phyloP scores from a whole-genome alignment of 2,113 vertebrate genomes.

The Shinisaurus crocodilurus region DNA sequence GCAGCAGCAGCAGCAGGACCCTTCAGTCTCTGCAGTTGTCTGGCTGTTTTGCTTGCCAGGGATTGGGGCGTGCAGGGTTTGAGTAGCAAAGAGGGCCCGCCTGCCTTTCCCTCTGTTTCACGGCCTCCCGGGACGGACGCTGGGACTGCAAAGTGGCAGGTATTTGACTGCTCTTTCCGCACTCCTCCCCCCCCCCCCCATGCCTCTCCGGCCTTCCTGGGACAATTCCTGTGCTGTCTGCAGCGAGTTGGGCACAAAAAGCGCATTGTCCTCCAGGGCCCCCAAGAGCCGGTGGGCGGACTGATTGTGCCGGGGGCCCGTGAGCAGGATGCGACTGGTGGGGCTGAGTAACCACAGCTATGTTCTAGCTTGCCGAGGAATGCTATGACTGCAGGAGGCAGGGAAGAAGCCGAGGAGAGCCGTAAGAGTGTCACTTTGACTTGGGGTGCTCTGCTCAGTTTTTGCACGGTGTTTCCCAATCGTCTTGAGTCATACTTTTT shows the following conservation, averaged over 20 bases:
- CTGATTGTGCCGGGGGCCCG: not conserved
- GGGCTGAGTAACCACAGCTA: not conserved
- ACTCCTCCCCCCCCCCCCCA: not conserved
- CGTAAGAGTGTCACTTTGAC: not conserved
- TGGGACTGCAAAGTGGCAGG: not conserved
- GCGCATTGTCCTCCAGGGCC: not conserved
- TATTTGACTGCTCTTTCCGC: not conserved
- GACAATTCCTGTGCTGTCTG: conserved; percentile 6
- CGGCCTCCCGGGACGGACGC: not conserved
- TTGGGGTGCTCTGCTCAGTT: not conserved
- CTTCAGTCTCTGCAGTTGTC: too few species aligned
- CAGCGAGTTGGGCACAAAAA: not conserved
- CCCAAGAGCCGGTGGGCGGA: not conserved
- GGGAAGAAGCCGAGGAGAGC: too few species aligned
- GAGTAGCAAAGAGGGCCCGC: not conserved
- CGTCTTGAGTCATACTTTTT: not conserved
- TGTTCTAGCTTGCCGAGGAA: conserved; percentile 13
- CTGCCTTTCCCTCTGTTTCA: too few species aligned
- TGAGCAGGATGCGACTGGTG: not conserved
- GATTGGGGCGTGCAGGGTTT: rapidly evolving
- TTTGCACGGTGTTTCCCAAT: not conserved
- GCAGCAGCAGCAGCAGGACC: too few species aligned
- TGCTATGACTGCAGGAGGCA: not conserved
- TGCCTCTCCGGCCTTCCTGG: not conserved
- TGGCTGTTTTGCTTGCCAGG: not conserved